A percentile compares a stretch with the other conserved stretches of the same genome.
These are phyloP conservation scores for Gymnocheta viridis DNA, from an alignment of 2,888 invertebrate genomes.

Conservation along the genomic window DNA sequence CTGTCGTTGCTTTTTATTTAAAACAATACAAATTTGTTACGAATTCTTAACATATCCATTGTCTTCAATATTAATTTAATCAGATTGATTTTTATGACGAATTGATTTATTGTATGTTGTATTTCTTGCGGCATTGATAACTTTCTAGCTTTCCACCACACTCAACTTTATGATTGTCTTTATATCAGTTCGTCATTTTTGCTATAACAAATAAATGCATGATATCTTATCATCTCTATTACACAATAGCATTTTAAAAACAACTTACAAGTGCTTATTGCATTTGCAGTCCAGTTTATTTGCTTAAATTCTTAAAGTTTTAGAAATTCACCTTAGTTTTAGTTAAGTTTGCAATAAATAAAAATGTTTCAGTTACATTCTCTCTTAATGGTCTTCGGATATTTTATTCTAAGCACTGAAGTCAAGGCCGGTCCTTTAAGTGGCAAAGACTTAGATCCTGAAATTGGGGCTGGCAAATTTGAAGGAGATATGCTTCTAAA, in stretches of 20 bases:
- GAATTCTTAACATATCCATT: too few relatives aligned
- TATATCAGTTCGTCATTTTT: background rate
- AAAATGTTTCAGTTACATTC: constrained; percentile 13
- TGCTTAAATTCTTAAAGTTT: constrained; percentile 20
- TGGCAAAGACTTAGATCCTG: constrained; percentile 84
- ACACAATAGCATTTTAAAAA: too few relatives aligned
- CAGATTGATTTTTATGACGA: too few relatives aligned
- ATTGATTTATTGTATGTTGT: too few relatives aligned
- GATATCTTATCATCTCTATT: constrained; percentile 12
- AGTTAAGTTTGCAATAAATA: background rate
- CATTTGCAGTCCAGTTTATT: background rate
- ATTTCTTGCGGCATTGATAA: too few relatives aligned
- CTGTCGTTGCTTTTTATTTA: too few relatives aligned
- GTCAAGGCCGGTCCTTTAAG: constrained; percentile 38
- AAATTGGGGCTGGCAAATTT: constrained; percentile 87
- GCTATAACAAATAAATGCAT: background rate
- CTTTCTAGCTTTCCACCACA: background rate
- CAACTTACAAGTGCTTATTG: background rate
- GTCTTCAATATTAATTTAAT: too few relatives aligned
- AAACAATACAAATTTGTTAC: too few relatives aligned
- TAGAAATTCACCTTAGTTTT: constrained; percentile 38
- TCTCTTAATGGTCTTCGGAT: background rate
- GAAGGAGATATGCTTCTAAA: constrained; percentile 90
- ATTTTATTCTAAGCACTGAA: background rate
- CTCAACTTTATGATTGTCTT: too few relatives aligned